Evolutionary conservation across 2,888 invertebrate genomes (phyloP), one percentile per base, ranked within the genome.

Genomic region (Agrotis ipsilon): DNA sequence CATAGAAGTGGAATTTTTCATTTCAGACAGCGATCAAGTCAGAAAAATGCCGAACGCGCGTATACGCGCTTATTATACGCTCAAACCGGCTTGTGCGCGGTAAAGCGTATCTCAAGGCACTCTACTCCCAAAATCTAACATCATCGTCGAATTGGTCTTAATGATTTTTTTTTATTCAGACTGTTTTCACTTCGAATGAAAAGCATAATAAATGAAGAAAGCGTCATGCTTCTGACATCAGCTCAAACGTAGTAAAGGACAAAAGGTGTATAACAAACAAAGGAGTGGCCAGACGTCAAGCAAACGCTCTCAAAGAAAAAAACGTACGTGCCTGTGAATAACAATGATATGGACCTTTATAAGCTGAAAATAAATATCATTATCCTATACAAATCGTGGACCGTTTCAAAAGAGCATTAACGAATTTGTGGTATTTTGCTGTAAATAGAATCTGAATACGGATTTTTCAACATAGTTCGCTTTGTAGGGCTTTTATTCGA

Each of bases 251-350:
- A 45, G 57, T 69, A 65, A 70, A 61, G 63, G 27, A 72, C 58
- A 73, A 63, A 66, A 63, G 68, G 72, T 73, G 65, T 55, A 61
- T 51, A 48, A 46, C 62, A 70, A 73, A 80, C 75, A 73, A 73
- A 54, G 58, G 68, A 61, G 55, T 54, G 58, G 49, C 57, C 49
- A 62, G 57, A 71, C 60, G 48, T 54, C 68, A 69, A 66, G 76
- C 62, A 78, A 59, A 71, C 18, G 55, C 27, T 16, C 21, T 68
- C 49, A 64, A 59, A 71, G 64, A 71, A 68, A 77, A n/a, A 72
- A 71, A 61, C 48, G 61, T 55, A 75, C 72, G 80, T 82, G 75
- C 59, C 65, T 16, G 32, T 63, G 73, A 78, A 75, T 73, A 9
- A 64, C 32, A 43, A 69, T 49, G 32, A 64, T 46, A 60, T 19